Conservation (phyloP, 2,113 vertebrate genomes). For the Gadus macrocephalus region DNA sequence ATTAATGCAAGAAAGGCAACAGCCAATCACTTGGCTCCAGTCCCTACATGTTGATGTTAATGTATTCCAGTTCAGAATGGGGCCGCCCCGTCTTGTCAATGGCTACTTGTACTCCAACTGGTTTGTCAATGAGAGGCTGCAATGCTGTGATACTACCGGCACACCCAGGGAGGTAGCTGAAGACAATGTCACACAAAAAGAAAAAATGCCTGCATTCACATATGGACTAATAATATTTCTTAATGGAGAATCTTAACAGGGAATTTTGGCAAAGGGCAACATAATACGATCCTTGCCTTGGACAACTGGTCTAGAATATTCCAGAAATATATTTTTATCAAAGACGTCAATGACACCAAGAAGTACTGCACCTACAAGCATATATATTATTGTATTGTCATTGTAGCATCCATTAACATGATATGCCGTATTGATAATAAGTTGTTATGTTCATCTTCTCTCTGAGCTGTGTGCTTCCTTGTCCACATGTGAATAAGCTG, state of each 20-base stretch:
- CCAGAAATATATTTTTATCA: no score
- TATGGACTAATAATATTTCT: background rate
- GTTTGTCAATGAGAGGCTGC: conserved; percentile 28
- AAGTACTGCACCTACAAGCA: no score
- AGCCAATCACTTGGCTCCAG: background rate
- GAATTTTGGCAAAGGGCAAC: background rate
- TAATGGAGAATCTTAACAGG: background rate
- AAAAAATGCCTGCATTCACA: background rate
- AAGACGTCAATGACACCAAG: no score
- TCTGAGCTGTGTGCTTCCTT: no score
- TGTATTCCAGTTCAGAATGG: conserved; percentile 37
- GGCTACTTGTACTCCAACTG: conserved; percentile 30
- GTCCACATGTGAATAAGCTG: no score
- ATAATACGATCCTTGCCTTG: background rate
- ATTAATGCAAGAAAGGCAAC: background rate
- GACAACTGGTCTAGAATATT: background rate
- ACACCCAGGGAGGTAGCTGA: conserved; percentile 10
- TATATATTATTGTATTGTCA: no score
- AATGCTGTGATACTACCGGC: background rate
- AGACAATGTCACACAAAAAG: background rate
- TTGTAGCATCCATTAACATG: no score
- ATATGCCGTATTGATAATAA: no score
- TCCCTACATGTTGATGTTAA: conserved; percentile 28
- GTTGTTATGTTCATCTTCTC: no score
- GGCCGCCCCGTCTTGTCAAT: conserved; percentile 35